Base-by-base conservation (phyloP, 2,888 invertebrate genomes). In the Euplagia quadripunctaria region DNA sequence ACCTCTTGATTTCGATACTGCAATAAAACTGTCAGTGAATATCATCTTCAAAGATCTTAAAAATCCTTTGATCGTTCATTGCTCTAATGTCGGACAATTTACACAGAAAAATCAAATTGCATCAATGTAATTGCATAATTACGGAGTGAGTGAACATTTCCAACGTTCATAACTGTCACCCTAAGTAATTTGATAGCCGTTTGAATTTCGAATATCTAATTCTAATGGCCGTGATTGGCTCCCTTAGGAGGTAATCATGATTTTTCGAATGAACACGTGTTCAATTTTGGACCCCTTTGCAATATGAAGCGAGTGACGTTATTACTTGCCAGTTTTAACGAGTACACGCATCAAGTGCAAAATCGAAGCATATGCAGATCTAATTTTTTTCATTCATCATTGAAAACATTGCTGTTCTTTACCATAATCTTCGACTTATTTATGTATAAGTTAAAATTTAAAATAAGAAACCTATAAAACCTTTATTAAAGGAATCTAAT, bases 151-250 rank as follows among this genome's bases (percentile, higher is more conserved):
- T 82, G 84, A 84, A 79, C 81, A 83, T 83, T 86, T 86, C 87
- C 80, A 81, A 85, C 84, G 83, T 82, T 86, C 86, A 85, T 86
- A 89, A 88, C 87, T 90, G 90, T 91, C 91, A 90, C 94, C 94
- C 94, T 85, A 89, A 85, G 94, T 91, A 94, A 95, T 89, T 89
- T 85, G 94, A 95, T 95, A 94, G 88, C 88, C 87, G 91, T 93
- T 94, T 92, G 91, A 92, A 93, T 90, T 90, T 91, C 89, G 90
- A 94, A 94, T 94, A 94, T 94, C 95, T 95, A 94, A 95, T 95
- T 95, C 93, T 94, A 94, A 94, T 94, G 90, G 91, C 92, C 86
- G 91, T 94, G 94, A 96, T 95, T 95, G 95, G 93, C 93, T 95
- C 96, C 96, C 94, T 90, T 81, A 94, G 95, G 96, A 94, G 93